A percentile compares a stretch with the other conserved stretches of the same genome.
Evolutionary conservation across 2,797 vertebrate genomes (phyloP).

Genomic region (Eulemur rubriventer): DNA sequence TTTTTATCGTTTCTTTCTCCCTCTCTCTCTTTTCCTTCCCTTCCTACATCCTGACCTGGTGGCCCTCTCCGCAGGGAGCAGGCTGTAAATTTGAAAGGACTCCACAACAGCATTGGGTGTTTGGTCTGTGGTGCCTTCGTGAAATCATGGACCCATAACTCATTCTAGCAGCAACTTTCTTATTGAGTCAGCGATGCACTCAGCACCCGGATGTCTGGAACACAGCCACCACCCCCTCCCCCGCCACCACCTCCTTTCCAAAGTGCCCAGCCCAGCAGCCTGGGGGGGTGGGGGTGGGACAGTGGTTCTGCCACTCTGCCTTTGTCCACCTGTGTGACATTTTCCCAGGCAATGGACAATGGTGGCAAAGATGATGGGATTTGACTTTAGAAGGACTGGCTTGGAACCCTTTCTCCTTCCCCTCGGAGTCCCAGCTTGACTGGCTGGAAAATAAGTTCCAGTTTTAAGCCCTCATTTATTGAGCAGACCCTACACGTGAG

Average conservation of each 20-base stretch:
- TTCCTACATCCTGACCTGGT: background rate
- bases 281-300: fast-evolving
- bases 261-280: no score
- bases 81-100: conserved; percentile 38
- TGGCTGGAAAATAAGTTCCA: background rate
- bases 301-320: background rate
- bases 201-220: background rate
- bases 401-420: background rate
- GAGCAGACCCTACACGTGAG: background rate
- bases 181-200: background rate
- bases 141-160: conserved; percentile 44
- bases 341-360: background rate
- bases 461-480: background rate
- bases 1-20: background rate
- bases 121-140: background rate
- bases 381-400: background rate
- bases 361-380: background rate
- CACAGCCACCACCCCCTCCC: background rate
- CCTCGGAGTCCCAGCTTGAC: background rate
- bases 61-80: background rate
- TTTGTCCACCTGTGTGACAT: background rate
- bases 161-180: background rate
- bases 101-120: background rate
- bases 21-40: background rate
- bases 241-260: fast-evolving